Evolutionary conservation across 2,888 invertebrate species (phyloP).

Genomic region (Pachliopta kotzebuea): DNA sequence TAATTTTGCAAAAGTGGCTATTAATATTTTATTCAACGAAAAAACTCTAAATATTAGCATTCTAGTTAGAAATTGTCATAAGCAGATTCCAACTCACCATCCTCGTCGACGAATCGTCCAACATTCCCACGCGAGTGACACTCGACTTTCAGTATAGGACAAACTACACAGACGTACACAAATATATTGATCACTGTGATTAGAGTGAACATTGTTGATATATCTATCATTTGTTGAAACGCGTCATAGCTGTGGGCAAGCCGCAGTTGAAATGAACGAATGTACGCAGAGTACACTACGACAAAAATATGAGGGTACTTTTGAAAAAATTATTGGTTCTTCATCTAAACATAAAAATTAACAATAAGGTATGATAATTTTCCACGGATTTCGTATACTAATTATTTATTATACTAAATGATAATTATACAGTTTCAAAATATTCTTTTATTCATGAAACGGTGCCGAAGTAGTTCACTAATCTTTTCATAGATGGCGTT

Average conservation of each 20-base stretch:
- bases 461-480: not conserved
- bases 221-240: slow-evolving; percentile 8
- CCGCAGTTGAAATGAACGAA: slow-evolving; percentile 35
- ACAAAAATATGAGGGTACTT: no score
- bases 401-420: no score
- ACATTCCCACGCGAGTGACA: slow-evolving; percentile 30
- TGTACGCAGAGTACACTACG: not conserved
- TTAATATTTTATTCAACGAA: no score
- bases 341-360: no score
- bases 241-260: slow-evolving; percentile 10
- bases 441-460: no score
- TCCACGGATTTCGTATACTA: no score
- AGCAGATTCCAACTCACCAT: slow-evolving; percentile 17
- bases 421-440: no score
- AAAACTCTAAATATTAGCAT: no score
- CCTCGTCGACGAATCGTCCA: slow-evolving; percentile 10
- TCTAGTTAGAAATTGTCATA: no score
- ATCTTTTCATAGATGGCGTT: not conserved
- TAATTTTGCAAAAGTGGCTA: no score
- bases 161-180: slow-evolving; percentile 47
- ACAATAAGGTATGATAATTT: no score
- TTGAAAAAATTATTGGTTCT: no score
- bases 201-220: slow-evolving; percentile 21
- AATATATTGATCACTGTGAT: slow-evolving; percentile 39
- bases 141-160: slow-evolving; percentile 39